Evolutionary conservation across 2,797 vertebrate species (phyloP).

Genomic region (Phataginus tetradactyla): DNA sequence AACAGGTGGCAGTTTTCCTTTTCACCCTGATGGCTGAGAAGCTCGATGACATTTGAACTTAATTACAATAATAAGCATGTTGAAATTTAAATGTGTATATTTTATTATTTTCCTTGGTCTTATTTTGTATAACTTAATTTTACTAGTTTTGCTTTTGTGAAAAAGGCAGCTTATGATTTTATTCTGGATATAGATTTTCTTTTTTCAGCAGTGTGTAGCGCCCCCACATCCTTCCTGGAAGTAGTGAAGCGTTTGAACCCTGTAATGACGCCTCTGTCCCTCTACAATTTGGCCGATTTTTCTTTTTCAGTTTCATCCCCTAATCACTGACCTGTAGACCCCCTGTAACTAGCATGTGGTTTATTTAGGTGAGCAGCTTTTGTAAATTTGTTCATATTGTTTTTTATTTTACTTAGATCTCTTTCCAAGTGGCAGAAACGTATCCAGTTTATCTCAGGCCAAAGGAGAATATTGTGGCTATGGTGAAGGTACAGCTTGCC

Average conservation of each 20-base stretch:
- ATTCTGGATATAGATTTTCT: neutral
- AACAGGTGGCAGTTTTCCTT: neutral
- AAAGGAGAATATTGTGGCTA: neutral
- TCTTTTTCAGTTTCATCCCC: neutral
- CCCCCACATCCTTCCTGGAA: neutral
- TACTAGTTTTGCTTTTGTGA: neutral
- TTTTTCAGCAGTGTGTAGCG: neutral
- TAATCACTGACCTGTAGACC: neutral
- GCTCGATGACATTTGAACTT: neutral
- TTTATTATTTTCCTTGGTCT: neutral
- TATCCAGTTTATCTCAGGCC: neutral
- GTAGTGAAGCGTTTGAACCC: neutral
- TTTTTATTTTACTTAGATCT: neutral
- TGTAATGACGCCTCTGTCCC: neutral
- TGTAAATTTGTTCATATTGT: neutral
- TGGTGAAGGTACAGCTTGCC: neutral
- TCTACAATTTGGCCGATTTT: neutral
- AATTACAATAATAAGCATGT: neutral
- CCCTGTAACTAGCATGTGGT: neutral
- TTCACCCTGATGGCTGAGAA: neutral
- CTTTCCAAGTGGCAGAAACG: constrained; percentile 8
- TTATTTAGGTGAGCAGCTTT: neutral
- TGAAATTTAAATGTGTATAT: neutral
- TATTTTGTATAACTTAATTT: neutral
- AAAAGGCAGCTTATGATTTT: neutral